Evolutionary conservation across 2,797 vertebrate species (phyloP).

Genomic region (Avahi laniger): DNA sequence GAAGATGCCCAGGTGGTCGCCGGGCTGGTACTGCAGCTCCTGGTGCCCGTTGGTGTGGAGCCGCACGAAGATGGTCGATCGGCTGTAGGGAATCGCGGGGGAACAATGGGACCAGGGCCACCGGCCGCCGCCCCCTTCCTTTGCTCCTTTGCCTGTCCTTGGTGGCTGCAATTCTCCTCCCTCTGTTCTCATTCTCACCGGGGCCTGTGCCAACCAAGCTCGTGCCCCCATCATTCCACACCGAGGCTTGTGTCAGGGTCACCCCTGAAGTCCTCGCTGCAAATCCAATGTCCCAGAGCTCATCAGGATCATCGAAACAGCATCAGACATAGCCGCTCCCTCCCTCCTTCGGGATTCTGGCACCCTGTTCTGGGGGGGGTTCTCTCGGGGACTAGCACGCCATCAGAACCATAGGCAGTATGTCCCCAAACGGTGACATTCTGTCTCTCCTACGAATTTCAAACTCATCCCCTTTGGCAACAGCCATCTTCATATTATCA

Average conservation of each 20-base stretch:
- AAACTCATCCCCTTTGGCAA: background rate
- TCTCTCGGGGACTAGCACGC: background rate
- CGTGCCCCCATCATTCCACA: background rate
- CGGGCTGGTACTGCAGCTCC: slow-evolving; percentile 93
- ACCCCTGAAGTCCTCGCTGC: background rate
- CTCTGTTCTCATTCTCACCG: background rate
- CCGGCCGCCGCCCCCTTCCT: background rate
- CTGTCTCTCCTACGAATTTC: background rate
- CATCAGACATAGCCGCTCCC: fast-evolving
- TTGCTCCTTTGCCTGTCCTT: background rate
- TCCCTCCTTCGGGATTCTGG: background rate
- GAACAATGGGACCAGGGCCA: background rate
- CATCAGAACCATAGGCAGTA: background rate
- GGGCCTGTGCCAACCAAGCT: background rate
- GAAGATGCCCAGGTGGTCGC: slow-evolving; percentile 97
- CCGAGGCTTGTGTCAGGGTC: background rate
- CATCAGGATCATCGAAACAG: background rate
- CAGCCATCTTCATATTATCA: background rate
- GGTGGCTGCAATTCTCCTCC: background rate
- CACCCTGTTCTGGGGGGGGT: background rate
- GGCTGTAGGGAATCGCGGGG: slow-evolving; percentile 82
- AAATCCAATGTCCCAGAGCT: background rate
- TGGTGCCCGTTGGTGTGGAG: slow-evolving; percentile 94
- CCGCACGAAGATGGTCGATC: slow-evolving; percentile 95
- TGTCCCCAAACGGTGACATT: background rate